Evolutionary conservation across 2,113 vertebrate genomes (phyloP), one percentile per base, ranked within the genome.

Genomic region (Osmerus eperlanus): DNA sequence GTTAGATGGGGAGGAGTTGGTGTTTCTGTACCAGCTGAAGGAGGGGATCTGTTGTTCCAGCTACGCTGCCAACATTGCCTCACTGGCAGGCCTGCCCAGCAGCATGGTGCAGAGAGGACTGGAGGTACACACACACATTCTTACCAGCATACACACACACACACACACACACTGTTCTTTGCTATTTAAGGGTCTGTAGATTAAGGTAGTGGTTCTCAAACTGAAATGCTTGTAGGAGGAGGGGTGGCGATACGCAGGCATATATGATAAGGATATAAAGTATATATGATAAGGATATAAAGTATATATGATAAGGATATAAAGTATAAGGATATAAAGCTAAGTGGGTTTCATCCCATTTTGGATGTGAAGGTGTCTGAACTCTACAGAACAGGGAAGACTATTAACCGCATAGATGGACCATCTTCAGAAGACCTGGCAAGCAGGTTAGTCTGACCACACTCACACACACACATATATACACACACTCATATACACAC

Each of bases 21-120:
- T 98, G 76, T 99, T 98, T 87, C 94, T 99, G 77, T 97, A 97
- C 80, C 95, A 96, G 84, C 85, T 99, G 75, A 96, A 93, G 68
- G 91, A 95, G 77, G 97, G 97, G 0, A 80, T 94, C 18, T 96
- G 95, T 65, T 92, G 82, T 1, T 92, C 95, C 76, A 98, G 95
- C 84, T 94, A 96, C 2, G 96, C 97, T 68, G 95, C 95, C 78
- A 95, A 95, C 86, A 96, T 98, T 0, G 97, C 97, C 36, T 89
- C 92, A 18, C 86, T 96, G 80, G 96, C 95, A 12, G 95, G 95
- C 63, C 88, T 98, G 84, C 95, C 96, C 47, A 76, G 88, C 65
- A 87, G 85, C 61, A 86, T 98, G 66, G 86, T 96, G 62, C 92
- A 92, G 80, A 94, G 97, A 87, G 96, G 90, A 77, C 80, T 94